Conservation (phyloP, 2,797 vertebrate genomes). For the Spea hammondii region DNA sequence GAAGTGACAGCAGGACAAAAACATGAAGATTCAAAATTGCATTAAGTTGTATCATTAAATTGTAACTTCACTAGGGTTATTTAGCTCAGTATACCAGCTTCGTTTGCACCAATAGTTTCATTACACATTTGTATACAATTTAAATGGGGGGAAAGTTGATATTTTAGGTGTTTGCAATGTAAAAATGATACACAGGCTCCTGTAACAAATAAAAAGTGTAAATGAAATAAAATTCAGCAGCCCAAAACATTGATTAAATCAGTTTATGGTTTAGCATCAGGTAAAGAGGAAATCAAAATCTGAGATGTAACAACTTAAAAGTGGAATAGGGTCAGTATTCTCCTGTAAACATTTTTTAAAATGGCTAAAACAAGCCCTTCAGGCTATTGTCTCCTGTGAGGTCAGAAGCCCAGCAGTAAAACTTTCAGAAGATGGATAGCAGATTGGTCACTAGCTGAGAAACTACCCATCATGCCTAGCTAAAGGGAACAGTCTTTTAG, state of each 20-base stretch:
- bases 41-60: conserved; percentile 5
- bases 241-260: conserved; percentile 4
- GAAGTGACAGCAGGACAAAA: conserved; percentile 35
- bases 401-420: too few relatives aligned
- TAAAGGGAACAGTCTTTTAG: too few relatives aligned
- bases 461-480: too few relatives aligned
- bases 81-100: conserved; percentile 15
- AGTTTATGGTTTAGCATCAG: not conserved
- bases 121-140: not conserved
- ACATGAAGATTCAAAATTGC: conserved; percentile 13
- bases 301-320: not conserved
- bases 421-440: too few relatives aligned
- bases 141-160: conserved; percentile 4
- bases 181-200: not conserved
- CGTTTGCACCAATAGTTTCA: conserved; percentile 15
- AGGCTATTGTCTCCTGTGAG: too few relatives aligned
- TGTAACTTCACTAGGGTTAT: conserved; percentile 9
- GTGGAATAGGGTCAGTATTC: too few relatives aligned
- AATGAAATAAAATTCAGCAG: conserved; percentile 19
- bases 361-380: too few relatives aligned
- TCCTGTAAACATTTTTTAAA: too few relatives aligned
- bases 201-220: conserved; percentile 18
- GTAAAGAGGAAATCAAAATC: not conserved
- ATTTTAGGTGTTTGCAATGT: not conserved
- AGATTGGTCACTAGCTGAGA: too few relatives aligned